A percentile compares a stretch with the other conserved stretches of the same genome.
phyloP scores from a whole-genome alignment of 2,797 vertebrate genomes.

The Cyclura pinguis region DNA sequence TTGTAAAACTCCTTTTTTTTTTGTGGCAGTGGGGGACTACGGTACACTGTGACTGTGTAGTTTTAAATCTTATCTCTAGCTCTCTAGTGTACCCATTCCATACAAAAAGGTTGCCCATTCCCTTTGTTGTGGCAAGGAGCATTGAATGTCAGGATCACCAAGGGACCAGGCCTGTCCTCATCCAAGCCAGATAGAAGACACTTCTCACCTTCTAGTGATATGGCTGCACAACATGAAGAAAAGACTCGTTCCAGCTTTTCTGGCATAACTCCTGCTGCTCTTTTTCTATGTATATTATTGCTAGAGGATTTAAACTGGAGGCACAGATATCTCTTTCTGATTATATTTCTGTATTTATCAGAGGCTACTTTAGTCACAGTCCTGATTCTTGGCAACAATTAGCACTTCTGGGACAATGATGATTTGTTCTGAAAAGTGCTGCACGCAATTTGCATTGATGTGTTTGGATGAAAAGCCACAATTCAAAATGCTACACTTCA shows the following conservation, averaged over 20 bases:
- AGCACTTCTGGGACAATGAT: not conserved
- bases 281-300: not conserved
- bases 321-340: not conserved
- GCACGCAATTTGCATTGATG: not conserved
- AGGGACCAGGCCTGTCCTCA: not conserved
- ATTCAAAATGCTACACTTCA: constrained; percentile 11
- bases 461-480: not conserved
- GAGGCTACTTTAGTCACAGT: not conserved
- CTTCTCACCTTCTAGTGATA: not conserved
- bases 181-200: not conserved
- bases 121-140: no score
- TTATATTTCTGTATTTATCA: not conserved
- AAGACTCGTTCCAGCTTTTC: not conserved
- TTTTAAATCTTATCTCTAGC: no score
- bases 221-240: no score
- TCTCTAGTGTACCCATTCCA: no score
- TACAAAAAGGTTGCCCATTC: no score
- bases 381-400: constrained; percentile 5
- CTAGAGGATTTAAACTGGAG: not conserved
- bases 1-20: no score
- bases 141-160: no score
- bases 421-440: not conserved
- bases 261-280: not conserved
- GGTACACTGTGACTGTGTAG: no score
- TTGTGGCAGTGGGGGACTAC: no score